phyloP scores from a whole-genome alignment of 2,113 vertebrate genomes.

The Myrmophylax atrothorax region DNA sequence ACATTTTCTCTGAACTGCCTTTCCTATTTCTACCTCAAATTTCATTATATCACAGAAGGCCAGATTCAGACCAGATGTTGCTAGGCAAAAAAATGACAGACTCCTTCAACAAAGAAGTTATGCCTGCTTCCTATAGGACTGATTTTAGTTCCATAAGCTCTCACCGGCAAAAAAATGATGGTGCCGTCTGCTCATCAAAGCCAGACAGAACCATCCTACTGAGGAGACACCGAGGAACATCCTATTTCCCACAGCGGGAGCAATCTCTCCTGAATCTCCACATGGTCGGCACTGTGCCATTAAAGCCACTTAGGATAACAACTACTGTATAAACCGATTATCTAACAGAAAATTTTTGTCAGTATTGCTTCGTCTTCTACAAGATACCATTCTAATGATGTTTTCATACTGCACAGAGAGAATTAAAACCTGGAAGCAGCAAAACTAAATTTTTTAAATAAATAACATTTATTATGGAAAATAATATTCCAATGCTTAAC shows the following conservation, averaged over 20 bases:
- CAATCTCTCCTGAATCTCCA: background rate
- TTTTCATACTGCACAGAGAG: background rate
- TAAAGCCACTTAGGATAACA: constrained; percentile 8
- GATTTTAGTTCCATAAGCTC: background rate
- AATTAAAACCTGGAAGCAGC: background rate
- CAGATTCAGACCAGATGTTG: background rate
- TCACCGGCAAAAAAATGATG: background rate
- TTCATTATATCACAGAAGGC: background rate
- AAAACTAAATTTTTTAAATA: background rate
- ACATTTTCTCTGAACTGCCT: background rate
- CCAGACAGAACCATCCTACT: background rate
- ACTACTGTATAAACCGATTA: background rate
- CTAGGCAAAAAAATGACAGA: background rate
- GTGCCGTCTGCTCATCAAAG: background rate
- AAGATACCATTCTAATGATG: background rate
- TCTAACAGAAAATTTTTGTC: background rate
- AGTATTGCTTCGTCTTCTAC: background rate
- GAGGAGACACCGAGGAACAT: background rate
- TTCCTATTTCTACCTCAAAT: background rate
- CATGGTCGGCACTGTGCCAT: fast-evolving
- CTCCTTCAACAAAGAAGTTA: background rate
- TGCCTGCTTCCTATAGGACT: background rate
- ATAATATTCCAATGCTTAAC: background rate
- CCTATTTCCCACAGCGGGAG: background rate
- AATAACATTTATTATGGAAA: background rate